These are phyloP conservation scores for Dicaeum eximium DNA, from an alignment of 2,113 vertebrate species.

Conservation along the genomic window DNA sequence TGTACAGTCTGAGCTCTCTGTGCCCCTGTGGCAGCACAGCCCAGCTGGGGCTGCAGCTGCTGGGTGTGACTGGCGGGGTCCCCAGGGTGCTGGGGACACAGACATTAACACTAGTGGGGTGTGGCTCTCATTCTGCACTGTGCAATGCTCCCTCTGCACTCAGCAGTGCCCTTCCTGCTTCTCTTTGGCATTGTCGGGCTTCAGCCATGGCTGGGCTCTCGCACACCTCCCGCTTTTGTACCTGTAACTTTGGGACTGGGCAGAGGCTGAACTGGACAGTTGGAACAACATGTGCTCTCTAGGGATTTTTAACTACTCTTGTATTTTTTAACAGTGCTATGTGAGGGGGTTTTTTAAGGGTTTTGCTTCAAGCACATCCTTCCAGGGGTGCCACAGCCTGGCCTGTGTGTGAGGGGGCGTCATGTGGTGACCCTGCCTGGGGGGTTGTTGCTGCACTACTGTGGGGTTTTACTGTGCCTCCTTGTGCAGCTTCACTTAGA, in stretches of 20 bases:
- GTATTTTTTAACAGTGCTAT: conserved; percentile 68
- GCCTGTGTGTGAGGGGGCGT: background rate
- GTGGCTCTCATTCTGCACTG: conserved; percentile 53
- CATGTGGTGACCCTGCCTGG: background rate
- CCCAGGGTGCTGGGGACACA: background rate
- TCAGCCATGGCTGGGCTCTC: background rate
- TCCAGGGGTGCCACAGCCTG: background rate
- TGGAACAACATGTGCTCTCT: conserved; percentile 31
- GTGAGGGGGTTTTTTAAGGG: background rate
- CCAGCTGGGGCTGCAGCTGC: background rate
- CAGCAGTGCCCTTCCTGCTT: conserved; percentile 5
- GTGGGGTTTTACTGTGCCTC: background rate
- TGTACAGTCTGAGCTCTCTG: conserved; percentile 79
- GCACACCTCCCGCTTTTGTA: conserved; percentile 69
- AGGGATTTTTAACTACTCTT: conserved; percentile 66
- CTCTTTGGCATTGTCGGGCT: background rate
- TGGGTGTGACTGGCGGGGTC: background rate
- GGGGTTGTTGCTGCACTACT: background rate
- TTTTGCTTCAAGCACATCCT: background rate
- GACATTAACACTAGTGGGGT: conserved; percentile 64
- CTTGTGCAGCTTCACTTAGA: background rate
- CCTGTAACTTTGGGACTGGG: conserved; percentile 46
- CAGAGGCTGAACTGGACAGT: conserved; percentile 48
- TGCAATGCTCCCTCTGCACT: conserved; percentile 4
- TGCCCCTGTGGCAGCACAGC: conserved; percentile 10